These are phyloP conservation scores for Labeo calbasu DNA, from an alignment of 2,797 vertebrate genomes.

Conservation along the genomic window DNA sequence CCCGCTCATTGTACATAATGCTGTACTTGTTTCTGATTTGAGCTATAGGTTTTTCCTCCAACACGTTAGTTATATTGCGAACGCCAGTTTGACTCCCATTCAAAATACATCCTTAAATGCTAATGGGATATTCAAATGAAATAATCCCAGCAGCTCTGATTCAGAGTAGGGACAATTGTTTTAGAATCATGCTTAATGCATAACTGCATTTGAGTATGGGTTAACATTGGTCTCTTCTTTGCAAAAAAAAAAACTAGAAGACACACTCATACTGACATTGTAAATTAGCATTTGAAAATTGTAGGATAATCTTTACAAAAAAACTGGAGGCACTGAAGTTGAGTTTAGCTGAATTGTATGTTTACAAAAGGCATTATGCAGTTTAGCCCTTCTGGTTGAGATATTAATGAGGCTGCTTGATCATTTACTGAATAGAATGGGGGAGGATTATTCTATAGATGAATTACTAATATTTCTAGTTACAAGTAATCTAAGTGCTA, in stretches of 20 bases:
- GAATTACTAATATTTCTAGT: background rate
- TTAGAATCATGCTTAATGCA: conserved; percentile 1
- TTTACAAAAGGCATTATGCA: background rate
- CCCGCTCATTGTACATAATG: background rate
- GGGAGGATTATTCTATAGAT: background rate
- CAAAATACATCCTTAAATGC: conserved; percentile 22
- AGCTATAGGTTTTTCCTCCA: background rate
- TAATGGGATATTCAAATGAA: background rate
- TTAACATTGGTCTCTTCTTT: background rate
- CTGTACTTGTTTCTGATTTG: background rate
- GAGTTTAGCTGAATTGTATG: background rate
- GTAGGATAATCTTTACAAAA: background rate
- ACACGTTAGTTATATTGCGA: background rate
- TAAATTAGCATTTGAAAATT: background rate
- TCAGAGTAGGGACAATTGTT: background rate
- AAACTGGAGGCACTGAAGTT: background rate
- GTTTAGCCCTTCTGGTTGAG: background rate
- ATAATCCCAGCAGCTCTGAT: conserved; percentile 6
- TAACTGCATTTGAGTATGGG: background rate
- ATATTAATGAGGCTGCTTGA: background rate
- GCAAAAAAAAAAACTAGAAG: background rate
- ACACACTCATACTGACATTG: background rate
- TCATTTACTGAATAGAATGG: background rate
- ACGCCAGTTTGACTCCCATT: background rate
- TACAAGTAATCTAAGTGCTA: background rate